Percentiles rank a stretch among this genome's conserved stretches.
These are phyloP conservation scores for Schizotus pectinicornis DNA, from an alignment of 2,888 invertebrate genomes.

Conservation along the genomic window DNA sequence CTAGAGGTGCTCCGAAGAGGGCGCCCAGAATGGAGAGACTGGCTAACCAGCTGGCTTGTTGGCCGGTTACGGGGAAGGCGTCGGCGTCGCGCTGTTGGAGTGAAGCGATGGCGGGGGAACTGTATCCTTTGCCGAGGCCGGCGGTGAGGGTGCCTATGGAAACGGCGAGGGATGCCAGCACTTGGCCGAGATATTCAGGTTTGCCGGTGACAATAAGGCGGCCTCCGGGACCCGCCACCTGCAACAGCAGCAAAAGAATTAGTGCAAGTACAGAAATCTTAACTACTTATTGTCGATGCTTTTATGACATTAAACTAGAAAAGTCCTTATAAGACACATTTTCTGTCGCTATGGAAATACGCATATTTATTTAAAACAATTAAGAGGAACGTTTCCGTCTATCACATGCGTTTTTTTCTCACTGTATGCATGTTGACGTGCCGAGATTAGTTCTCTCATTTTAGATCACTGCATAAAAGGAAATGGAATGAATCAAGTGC, in stretches of 20 bases:
- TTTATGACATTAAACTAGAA: no score
- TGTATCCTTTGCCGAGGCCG: constrained; percentile 82
- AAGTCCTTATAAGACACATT: no score
- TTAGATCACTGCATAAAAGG: no score
- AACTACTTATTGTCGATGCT: no score
- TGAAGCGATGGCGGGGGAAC: constrained; percentile 81
- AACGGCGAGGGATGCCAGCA: constrained; percentile 78
- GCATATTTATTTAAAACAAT: no score
- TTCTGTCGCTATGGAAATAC: no score
- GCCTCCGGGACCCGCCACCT: constrained; percentile 54
- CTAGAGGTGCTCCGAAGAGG: constrained; percentile 78
- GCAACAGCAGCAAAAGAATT: constrained; percentile 12
- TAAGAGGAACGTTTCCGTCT: no score
- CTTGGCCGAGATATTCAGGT: constrained; percentile 62
- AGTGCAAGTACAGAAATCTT: no score
- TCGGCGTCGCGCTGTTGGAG: constrained; percentile 68
- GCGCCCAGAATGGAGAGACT: constrained; percentile 81
- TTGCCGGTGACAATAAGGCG: constrained; percentile 51
- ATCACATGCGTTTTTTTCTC: no score
- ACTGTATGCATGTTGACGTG: no score
- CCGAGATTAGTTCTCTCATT: no score
- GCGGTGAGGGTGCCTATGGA: constrained; percentile 81
- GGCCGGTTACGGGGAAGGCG: constrained; percentile 70
- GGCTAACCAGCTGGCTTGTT: constrained; percentile 83
- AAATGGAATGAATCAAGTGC: no score